phyloP scores from a whole-genome alignment of 1,140 invertebrate species.

The Trachymyrmex septentrionalis region DNA sequence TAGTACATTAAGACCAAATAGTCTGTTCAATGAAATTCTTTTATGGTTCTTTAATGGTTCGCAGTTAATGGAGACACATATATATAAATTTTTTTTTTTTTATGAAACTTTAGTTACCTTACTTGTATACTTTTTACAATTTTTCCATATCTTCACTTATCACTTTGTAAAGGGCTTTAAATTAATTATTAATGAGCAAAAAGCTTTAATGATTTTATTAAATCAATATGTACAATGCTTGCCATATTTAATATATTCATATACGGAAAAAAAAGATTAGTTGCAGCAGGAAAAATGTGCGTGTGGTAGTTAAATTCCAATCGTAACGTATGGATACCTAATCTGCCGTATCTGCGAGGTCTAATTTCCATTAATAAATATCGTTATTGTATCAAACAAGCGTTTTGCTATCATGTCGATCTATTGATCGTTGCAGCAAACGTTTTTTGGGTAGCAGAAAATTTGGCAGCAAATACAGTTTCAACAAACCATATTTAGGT shows the following conservation, averaged over 20 bases:
- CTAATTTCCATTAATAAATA: no score
- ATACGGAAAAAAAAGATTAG: no score
- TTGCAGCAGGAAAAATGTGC: no score
- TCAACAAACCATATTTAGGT: no score
- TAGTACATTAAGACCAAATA: not conserved
- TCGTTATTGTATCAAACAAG: no score
- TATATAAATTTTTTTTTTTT: not conserved
- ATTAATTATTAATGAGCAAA: not conserved
- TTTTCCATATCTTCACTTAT: not conserved
- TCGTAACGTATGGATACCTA: no score
- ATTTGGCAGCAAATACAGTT: no score
- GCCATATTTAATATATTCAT: not conserved
- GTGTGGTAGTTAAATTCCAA: no score
- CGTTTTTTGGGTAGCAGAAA: no score
- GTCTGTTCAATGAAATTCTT: not conserved
- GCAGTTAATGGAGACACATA: not conserved
- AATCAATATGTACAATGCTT: not conserved
- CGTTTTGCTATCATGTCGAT: no score
- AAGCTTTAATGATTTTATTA: not conserved
- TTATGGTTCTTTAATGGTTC: not conserved
- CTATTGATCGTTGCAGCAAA: no score
- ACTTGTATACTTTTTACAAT: not conserved
- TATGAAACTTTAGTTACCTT: not conserved
- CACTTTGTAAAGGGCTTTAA: not conserved
- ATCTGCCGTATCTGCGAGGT: no score